Evolutionary conservation across 1,140 invertebrate genomes (phyloP).

Genomic region (Panulirus ornatus): DNA sequence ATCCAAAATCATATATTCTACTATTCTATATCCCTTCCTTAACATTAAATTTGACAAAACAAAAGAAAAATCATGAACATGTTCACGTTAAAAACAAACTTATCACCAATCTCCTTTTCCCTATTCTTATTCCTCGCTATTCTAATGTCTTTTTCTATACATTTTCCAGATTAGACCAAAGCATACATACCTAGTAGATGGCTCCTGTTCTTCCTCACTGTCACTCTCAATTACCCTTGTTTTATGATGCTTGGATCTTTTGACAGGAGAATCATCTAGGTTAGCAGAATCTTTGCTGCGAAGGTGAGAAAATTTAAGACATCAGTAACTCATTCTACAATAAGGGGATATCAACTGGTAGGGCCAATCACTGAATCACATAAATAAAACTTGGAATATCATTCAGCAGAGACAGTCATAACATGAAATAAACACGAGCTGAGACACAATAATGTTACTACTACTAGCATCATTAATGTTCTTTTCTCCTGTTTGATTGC

Average conservation of each 20-base stretch:
- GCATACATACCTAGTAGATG: conserved; percentile 9
- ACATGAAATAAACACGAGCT: background rate
- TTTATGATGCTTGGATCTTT: conserved; percentile 52
- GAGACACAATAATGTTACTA: too few relatives aligned
- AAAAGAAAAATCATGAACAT: background rate
- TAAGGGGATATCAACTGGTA: background rate
- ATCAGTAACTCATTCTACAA: background rate
- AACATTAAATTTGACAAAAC: background rate
- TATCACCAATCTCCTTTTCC: background rate
- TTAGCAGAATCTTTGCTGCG: background rate
- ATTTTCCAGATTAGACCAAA: background rate
- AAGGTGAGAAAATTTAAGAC: background rate
- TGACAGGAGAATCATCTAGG: conserved; percentile 59
- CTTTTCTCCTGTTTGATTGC: too few relatives aligned
- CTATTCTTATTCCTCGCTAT: background rate
- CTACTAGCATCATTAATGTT: too few relatives aligned
- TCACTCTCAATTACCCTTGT: conserved; percentile 73
- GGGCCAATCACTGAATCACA: background rate
- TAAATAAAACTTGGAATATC: background rate
- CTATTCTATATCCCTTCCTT: background rate
- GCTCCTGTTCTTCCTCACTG: conserved; percentile 72
- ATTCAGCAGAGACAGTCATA: background rate
- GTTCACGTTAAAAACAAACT: background rate
- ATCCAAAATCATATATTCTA: background rate
- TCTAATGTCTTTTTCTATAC: background rate